phyloP scores from a whole-genome alignment of 2,797 vertebrate genomes.

The Sebastes alutus region DNA sequence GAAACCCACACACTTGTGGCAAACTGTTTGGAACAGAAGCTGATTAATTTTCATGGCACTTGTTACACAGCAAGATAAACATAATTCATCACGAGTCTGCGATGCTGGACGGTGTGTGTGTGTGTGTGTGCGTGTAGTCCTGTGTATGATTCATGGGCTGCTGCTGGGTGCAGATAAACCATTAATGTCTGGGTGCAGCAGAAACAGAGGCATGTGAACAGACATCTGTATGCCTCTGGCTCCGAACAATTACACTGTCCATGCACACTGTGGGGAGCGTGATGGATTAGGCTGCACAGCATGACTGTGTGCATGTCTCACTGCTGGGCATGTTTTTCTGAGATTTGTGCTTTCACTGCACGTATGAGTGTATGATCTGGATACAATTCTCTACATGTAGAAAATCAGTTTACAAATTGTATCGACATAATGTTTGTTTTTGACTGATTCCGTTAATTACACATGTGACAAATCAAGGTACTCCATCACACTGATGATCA shows the following conservation, averaged over 20 bases:
- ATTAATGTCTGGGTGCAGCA: conserved; percentile 40
- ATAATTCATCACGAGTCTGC: conserved; percentile 36
- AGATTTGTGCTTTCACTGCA: background rate
- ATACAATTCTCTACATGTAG: background rate
- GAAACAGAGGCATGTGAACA: conserved; percentile 58
- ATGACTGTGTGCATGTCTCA: conserved; percentile 17
- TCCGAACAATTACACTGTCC: conserved; percentile 59
- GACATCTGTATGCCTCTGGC: conserved; percentile 56
- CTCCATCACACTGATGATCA: background rate
- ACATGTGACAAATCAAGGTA: background rate
- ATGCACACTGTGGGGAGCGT: conserved; percentile 37
- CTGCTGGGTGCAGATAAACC: conserved; percentile 59
- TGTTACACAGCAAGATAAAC: conserved; percentile 53
- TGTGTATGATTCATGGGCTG: conserved; percentile 56
- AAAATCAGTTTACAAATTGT: background rate
- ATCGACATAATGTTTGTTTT: background rate
- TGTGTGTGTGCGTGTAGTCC: conserved; percentile 2
- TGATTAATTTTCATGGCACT: conserved; percentile 26
- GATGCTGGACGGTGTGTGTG: conserved; percentile 1
- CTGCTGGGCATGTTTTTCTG: conserved; percentile 6
- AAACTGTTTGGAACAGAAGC: conserved; percentile 22
- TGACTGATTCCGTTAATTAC: background rate
- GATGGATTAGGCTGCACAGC: conserved; percentile 25
- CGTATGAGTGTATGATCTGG: background rate
- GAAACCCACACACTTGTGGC: conserved; percentile 14